These are phyloP conservation scores for Heliangelus exortis DNA, from an alignment of 2,797 vertebrate species.

Conservation along the genomic window DNA sequence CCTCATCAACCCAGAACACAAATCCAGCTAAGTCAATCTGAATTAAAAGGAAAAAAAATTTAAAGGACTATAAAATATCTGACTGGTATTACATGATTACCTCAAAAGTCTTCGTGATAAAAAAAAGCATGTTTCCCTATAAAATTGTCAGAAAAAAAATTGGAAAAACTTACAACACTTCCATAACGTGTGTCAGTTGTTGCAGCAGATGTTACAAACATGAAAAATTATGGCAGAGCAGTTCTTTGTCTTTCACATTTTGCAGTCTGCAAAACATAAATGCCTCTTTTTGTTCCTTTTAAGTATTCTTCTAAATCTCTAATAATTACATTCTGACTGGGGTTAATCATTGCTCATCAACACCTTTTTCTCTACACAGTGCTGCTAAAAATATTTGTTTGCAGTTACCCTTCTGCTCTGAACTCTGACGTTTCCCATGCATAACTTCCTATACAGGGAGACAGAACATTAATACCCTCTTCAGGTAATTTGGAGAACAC, in stretches of 20 bases:
- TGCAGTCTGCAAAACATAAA: background rate
- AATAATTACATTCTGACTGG: constrained; percentile 23
- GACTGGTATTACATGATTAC: constrained; percentile 19
- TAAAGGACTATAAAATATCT: constrained; percentile 13
- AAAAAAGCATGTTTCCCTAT: background rate
- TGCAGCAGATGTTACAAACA: constrained; percentile 18
- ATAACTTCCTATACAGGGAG: constrained; percentile 36
- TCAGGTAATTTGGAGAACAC: constrained; percentile 49
- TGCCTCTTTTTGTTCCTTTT: background rate
- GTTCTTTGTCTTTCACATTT: constrained; percentile 15
- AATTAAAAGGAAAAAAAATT: constrained; percentile 14
- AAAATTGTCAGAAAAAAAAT: constrained; percentile 20
- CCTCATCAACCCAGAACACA: too few species aligned
- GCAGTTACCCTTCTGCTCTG: constrained; percentile 34
- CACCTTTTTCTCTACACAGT: background rate
- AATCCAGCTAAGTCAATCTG: background rate
- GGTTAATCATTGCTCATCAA: constrained; percentile 60
- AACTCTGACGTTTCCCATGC: constrained; percentile 11
- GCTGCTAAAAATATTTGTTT: constrained; percentile 52
- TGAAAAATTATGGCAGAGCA: constrained; percentile 12
- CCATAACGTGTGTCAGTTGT: constrained; percentile 31
- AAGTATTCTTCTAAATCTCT: constrained; percentile 28
- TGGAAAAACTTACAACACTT: background rate
- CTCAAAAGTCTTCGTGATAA: constrained; percentile 1
- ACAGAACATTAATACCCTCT: constrained; percentile 50